A percentile compares a stretch with the other conserved stretches of the same genome.
Evolutionary conservation across 30 jellyfish, hydroid and myxozoan genomes (phyloP).

Genomic region (Aurelia sp.): DNA sequence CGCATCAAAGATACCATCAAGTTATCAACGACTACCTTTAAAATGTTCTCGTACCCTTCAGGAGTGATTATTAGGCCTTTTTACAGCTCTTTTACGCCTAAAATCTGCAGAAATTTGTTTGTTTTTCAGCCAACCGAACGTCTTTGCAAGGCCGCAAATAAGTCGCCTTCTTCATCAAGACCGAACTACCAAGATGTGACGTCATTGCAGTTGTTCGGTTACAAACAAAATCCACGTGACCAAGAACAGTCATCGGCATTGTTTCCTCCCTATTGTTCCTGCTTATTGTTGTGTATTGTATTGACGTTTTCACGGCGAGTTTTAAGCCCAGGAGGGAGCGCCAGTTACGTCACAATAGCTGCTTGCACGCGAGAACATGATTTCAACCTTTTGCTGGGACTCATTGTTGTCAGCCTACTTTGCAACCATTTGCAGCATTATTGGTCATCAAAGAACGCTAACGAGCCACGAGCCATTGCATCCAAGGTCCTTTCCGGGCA

Average conservation of each 20-base stretch:
- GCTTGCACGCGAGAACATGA: too few species aligned
- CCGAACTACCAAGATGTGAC: slow-evolving; percentile 49
- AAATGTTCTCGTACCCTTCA: neutral
- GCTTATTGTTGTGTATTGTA: too few species aligned
- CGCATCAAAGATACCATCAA: neutral
- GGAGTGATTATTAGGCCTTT: neutral
- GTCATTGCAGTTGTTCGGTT: slow-evolving; percentile 8
- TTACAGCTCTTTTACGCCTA: neutral
- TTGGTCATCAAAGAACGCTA: too few species aligned
- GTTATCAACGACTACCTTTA: neutral
- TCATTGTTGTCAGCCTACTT: too few species aligned
- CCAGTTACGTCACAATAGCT: too few species aligned
- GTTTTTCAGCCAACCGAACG: slow-evolving; percentile 15
- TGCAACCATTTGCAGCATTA: too few species aligned
- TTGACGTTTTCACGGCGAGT: too few species aligned
- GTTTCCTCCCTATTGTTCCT: too few species aligned
- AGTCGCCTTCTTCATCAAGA: slow-evolving; percentile 29
- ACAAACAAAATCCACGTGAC: slow-evolving; percentile 23
- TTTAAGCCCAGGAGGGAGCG: too few species aligned
- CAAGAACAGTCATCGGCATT: neutral
- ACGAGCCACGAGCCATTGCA: too few species aligned
- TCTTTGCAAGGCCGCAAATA: slow-evolving; percentile 26
- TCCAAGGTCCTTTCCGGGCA: too few species aligned
- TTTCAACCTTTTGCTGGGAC: too few species aligned
- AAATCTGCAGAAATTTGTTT: slow-evolving; percentile 5